These are phyloP conservation scores for Helleia helle DNA, from an alignment of 2,888 invertebrate genomes.

Conservation along the genomic window DNA sequence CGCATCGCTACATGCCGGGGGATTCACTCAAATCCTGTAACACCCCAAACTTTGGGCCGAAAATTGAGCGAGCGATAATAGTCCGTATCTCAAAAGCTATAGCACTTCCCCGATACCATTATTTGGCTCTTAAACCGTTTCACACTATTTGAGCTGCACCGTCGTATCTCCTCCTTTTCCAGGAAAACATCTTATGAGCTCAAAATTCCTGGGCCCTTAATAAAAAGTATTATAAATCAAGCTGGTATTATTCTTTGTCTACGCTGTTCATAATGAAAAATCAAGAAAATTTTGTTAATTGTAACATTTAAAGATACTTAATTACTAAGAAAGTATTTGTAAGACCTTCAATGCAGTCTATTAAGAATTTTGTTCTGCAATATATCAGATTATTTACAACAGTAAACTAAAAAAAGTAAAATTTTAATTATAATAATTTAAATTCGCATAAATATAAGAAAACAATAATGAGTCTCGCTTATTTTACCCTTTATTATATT, in stretches of 20 bases:
- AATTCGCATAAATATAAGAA: no score
- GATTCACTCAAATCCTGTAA: conserved; percentile 21
- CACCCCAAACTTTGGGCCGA: not conserved
- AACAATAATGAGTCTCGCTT: no score
- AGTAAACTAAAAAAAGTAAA: no score
- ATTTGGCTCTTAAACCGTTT: not conserved
- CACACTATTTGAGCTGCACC: conserved; percentile 1
- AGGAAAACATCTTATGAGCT: conserved; percentile 1
- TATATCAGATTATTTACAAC: no score
- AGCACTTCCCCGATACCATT: not conserved
- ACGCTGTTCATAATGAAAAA: not conserved
- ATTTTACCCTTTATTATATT: no score
- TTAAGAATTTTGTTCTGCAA: no score
- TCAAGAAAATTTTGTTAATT: no score
- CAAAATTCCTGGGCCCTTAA: not conserved
- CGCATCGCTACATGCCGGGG: conserved; percentile 34
- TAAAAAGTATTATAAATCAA: conserved; percentile 7
- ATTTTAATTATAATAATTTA: no score
- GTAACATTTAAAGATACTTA: no score
- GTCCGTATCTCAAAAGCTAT: not conserved
- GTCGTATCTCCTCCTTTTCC: conserved; percentile 6
- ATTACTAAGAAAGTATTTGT: no score
- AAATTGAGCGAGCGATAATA: not conserved
- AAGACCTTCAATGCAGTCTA: no score
- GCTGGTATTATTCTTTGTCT: not conserved